Percentiles rank a stretch among this genome's conserved stretches.
phyloP scores from a whole-genome alignment of 2,113 vertebrate genomes.

The Speoplatyrhinus poulsoni region DNA sequence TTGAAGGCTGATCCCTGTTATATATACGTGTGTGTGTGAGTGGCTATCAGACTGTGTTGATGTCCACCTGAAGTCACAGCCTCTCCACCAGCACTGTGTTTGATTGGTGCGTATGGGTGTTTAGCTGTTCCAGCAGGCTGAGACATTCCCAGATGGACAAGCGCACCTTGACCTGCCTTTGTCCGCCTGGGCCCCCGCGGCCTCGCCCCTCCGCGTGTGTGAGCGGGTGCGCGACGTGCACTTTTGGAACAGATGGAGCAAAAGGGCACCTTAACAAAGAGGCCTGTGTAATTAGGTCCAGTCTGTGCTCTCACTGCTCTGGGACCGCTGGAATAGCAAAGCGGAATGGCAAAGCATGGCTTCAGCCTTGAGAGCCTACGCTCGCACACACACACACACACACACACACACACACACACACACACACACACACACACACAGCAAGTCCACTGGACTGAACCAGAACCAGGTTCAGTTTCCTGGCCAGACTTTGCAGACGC shows the following conservation, averaged over 20 bases:
- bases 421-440: no score
- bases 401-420: no score
- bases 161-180: slow-evolving; percentile 59
- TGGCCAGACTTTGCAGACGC: background rate
- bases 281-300: slow-evolving; percentile 58
- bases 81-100: slow-evolving; percentile 23
- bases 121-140: slow-evolving; percentile 44
- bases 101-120: slow-evolving; percentile 48
- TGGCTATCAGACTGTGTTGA: slow-evolving; percentile 31
- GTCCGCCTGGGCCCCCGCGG: background rate
- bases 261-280: slow-evolving; percentile 64
- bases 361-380: background rate
- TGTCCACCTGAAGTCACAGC: slow-evolving; percentile 33
- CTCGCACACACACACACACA: no score
- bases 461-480: background rate
- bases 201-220: slow-evolving; percentile 29
- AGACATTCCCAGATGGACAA: slow-evolving; percentile 54
- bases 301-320: slow-evolving; percentile 37
- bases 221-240: slow-evolving; percentile 18
- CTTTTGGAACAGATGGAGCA: slow-evolving; percentile 61
- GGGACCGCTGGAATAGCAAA: slow-evolving; percentile 59
- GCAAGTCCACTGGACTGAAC: background rate
- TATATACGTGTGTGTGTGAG: background rate
- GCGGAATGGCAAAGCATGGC: slow-evolving; percentile 7
- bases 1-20: slow-evolving; percentile 19